These are phyloP conservation scores for Dolichoris vasculosae DNA, from an alignment of 1,140 invertebrate genomes.

Conservation along the genomic window DNA sequence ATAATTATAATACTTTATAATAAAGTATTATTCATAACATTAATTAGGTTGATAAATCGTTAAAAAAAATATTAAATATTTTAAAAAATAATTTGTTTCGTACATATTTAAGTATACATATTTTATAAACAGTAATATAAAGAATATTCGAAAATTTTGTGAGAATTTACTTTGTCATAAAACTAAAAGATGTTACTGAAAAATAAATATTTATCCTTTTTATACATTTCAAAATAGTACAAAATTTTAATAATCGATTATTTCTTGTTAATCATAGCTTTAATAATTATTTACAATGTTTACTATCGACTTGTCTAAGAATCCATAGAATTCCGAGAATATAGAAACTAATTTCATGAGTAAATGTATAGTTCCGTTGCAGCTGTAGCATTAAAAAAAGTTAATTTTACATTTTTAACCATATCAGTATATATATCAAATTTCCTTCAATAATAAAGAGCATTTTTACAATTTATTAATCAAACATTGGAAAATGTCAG, in stretches of 20 bases:
- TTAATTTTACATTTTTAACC: not conserved
- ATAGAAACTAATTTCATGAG: not conserved
- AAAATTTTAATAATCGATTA: not conserved
- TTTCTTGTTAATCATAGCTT: not conserved
- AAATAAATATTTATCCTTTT: not conserved
- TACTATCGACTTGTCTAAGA: constrained; percentile 1
- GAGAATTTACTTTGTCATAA: not conserved
- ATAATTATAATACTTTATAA: too few species aligned
- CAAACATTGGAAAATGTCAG: too few species aligned
- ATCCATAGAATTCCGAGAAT: constrained; percentile 15
- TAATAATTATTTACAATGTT: not conserved
- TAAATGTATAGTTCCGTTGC: not conserved
- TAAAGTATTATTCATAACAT: too few species aligned
- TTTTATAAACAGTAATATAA: too few species aligned
- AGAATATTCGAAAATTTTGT: too few species aligned
- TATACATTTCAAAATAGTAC: not conserved
- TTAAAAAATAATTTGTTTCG: not conserved
- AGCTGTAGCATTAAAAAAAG: not conserved
- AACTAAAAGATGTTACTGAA: not conserved
- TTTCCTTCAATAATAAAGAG: too few species aligned
- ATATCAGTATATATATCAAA: not conserved
- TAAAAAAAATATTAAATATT: not conserved
- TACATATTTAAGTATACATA: too few species aligned
- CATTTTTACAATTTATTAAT: too few species aligned
- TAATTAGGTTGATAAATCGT: not conserved